A percentile compares a stretch with the other conserved stretches of the same genome.
Conservation (phyloP, 2,113 vertebrate species). For the Nanorana parkeri region DNA sequence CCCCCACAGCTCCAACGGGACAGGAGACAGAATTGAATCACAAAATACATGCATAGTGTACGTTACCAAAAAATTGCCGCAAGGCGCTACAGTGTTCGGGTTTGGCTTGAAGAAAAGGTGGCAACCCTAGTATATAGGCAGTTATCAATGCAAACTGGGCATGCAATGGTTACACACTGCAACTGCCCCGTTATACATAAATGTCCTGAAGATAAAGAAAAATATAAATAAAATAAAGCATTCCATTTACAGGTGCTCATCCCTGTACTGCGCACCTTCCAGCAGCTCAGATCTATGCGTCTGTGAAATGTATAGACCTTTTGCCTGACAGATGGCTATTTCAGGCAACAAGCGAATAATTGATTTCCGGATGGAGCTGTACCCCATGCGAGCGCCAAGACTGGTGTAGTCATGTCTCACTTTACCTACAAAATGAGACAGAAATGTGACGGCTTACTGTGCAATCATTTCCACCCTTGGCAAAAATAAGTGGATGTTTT, state of each 20-base stretch:
- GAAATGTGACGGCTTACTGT: conserved; percentile 34
- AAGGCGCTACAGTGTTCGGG: too few species aligned
- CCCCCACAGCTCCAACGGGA: too few species aligned
- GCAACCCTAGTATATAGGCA: too few species aligned
- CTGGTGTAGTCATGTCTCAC: conserved; percentile 56
- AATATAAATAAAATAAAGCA: not conserved
- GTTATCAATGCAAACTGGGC: too few species aligned
- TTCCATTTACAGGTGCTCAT: conserved; percentile 2
- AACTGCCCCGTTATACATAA: too few species aligned
- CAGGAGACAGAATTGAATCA: too few species aligned
- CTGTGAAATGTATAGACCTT: conserved; percentile 26
- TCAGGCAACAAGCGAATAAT: conserved; percentile 55
- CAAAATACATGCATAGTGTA: too few species aligned
- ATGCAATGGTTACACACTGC: too few species aligned
- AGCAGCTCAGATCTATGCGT: conserved; percentile 14
- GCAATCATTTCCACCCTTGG: conserved; percentile 23
- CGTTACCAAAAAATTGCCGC: too few species aligned
- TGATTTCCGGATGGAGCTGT: conserved; percentile 44
- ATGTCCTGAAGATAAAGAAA: not conserved
- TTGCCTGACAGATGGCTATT: conserved; percentile 53
- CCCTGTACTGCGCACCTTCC: not conserved
- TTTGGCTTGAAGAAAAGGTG: too few species aligned
- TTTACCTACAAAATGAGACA: conserved; percentile 55
- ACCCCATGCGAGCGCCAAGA: conserved; percentile 40
- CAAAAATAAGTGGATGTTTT: conserved; percentile 52